Percentiles rank a stretch among this genome's conserved stretches.
Conservation (phyloP, 2,113 vertebrate species). For the Proteles cristata region DNA sequence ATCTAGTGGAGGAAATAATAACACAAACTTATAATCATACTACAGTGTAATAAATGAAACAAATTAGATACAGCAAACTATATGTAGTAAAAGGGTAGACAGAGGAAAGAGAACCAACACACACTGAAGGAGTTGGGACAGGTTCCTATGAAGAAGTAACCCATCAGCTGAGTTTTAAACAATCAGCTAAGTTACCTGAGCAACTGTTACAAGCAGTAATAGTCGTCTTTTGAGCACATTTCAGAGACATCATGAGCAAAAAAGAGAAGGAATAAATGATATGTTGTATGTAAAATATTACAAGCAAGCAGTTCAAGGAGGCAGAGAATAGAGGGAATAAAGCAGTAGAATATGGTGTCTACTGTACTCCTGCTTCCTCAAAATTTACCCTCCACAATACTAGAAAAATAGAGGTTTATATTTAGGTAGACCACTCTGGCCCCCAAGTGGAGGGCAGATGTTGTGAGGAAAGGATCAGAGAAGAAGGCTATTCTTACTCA, state of each 20-base stretch:
- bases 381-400: not conserved
- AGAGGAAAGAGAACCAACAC: not conserved
- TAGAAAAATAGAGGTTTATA: not conserved
- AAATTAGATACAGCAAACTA: not conserved
- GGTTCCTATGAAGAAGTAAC: not conserved
- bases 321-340: not conserved
- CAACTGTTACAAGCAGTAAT: not conserved
- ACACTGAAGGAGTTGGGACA: not conserved
- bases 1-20: not conserved
- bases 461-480: constrained; percentile 35
- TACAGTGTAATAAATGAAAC: not conserved
- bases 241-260: not conserved
- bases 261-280: not conserved
- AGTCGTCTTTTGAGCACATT: not conserved
- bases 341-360: too few species aligned
- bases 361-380: not conserved
- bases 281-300: not conserved
- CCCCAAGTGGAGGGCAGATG: not conserved
- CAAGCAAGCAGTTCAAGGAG: not conserved
- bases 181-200: not conserved
- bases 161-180: not conserved
- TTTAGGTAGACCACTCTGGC: not conserved
- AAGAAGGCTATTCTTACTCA: not conserved
- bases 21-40: not conserved
- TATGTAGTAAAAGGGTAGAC: not conserved